Percentiles rank a stretch among this genome's conserved stretches.
Evolutionary conservation across 2,888 invertebrate species (phyloP).

Genomic region (Aspidiotus destructor): DNA sequence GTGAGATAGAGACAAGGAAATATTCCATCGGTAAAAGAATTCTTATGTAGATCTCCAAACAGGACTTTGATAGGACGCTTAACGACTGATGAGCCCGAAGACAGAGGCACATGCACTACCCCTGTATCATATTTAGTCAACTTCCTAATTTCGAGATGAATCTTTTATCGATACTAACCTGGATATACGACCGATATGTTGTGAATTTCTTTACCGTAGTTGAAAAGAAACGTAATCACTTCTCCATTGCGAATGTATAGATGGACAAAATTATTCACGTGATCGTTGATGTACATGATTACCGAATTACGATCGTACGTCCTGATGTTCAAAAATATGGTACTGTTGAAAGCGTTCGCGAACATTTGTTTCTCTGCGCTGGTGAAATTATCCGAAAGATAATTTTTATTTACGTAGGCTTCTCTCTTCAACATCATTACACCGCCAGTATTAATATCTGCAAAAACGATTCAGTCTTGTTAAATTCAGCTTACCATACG

Average conservation of each 20-base stretch:
- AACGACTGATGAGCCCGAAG: no score
- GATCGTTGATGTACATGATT: constrained; percentile 83
- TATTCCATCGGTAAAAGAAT: no score
- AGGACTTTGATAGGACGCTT: no score
- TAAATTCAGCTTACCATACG: background rate
- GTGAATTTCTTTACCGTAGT: constrained; percentile 67
- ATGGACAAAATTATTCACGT: constrained; percentile 86
- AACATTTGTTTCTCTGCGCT: constrained; percentile 53
- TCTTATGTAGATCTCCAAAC: no score
- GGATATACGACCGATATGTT: constrained; percentile 67
- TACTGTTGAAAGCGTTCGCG: constrained; percentile 65
- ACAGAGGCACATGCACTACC: no score
- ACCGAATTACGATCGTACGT: constrained; percentile 74
- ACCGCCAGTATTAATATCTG: constrained; percentile 83
- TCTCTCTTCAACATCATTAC: constrained; percentile 75
- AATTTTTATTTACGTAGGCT: constrained; percentile 71
- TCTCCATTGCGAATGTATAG: constrained; percentile 70
- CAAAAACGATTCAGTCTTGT: constrained; percentile 37
- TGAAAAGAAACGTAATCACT: constrained; percentile 73
- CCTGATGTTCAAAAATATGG: constrained; percentile 77
- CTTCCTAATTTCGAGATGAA: no score
- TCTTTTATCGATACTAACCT: no score
- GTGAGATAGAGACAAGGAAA: no score
- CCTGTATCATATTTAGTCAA: no score
- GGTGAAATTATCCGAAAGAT: constrained; percentile 52